phyloP scores from a whole-genome alignment of 2,888 invertebrate genomes.

The Cancer borealis region DNA sequence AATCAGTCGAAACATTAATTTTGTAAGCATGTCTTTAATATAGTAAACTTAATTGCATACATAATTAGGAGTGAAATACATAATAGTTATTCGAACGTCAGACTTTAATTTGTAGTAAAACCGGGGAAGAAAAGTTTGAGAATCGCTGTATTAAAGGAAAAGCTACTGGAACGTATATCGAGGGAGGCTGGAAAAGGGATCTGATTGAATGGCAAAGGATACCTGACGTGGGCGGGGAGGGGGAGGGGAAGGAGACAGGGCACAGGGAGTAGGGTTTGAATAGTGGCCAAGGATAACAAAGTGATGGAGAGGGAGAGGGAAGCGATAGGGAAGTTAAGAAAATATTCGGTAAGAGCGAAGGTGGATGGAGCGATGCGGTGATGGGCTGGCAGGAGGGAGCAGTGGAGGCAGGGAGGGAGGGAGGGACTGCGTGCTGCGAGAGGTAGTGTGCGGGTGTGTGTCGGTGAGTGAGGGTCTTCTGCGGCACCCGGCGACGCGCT shows the following conservation, averaged over 20 bases:
- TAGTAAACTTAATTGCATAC: too few species aligned
- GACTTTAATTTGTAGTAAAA: too few species aligned
- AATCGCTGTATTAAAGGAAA: neutral
- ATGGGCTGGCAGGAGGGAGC: neutral
- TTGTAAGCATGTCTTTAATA: too few species aligned
- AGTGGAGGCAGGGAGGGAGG: neutral
- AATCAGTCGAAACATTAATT: too few species aligned
- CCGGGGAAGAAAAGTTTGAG: too few species aligned
- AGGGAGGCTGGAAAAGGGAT: neutral
- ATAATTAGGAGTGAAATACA: too few species aligned
- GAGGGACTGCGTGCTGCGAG: neutral
- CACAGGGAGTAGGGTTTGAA: neutral
- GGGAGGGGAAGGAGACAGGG: too few species aligned
- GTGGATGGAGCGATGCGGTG: neutral
- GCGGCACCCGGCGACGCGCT: neutral
- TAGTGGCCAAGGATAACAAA: neutral
- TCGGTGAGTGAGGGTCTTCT: neutral
- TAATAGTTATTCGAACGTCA: too few species aligned
- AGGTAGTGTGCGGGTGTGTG: slow-evolving; percentile 25
- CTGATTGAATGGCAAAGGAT: slow-evolving; percentile 1
- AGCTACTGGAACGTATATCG: neutral
- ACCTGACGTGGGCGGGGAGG: neutral
- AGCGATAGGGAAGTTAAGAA: neutral
- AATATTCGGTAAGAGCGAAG: neutral
- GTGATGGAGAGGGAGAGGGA: neutral